Evolutionary conservation across 2,113 vertebrate species (phyloP), one percentile per base, ranked within the genome.

Genomic region (Sinosuthora webbiana): DNA sequence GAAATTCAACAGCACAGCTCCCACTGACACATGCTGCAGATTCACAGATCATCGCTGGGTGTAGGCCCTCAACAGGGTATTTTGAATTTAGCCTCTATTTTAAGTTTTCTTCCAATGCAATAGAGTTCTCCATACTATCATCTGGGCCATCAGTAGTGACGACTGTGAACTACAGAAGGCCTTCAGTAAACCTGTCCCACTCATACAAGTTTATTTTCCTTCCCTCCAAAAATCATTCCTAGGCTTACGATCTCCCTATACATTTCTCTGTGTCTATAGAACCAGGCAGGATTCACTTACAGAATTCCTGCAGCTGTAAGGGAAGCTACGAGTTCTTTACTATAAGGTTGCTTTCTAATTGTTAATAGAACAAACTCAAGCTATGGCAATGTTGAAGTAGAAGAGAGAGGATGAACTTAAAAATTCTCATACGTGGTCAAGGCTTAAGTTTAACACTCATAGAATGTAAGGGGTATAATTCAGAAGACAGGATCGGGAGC

Each of bases 11-110:
- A 68, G 31, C 65, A 31, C n/a, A 17, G 45, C 64, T 65, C 62
- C 64, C 83, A 55, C 9, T 19, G 50, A 73, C 49, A 69, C 44
- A 74, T 0, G 0, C 21, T 80, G 67, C 42, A 41, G 1, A 0
- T 30, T 55, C 44, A 63, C 13, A 7, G 62, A 77, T 18, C 55
- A 41, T 60, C 20, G 27, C 35, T 39, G 47, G 33, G 27, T 44
- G 18, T 6, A 67, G 65, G 44, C 11, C 21, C 30, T 65, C 44
- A 57, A 27, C 22, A 47, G 15, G 3, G 3, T 15, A 49, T 56
- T 84, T 37, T 52, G 10, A 70, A 71, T 64, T 62, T 25, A 75
- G 31, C 25, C 33, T 37, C 28, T 52, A 11, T 56, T 80, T 90
- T 11, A 86, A 62, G 9, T 49, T 84, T 79, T 52, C 47, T 85